A percentile compares a stretch with the other conserved stretches of the same genome.
These are phyloP conservation scores for Acestrorhynchus altus DNA, from an alignment of 2,797 vertebrate genomes.

Conservation along the genomic window DNA sequence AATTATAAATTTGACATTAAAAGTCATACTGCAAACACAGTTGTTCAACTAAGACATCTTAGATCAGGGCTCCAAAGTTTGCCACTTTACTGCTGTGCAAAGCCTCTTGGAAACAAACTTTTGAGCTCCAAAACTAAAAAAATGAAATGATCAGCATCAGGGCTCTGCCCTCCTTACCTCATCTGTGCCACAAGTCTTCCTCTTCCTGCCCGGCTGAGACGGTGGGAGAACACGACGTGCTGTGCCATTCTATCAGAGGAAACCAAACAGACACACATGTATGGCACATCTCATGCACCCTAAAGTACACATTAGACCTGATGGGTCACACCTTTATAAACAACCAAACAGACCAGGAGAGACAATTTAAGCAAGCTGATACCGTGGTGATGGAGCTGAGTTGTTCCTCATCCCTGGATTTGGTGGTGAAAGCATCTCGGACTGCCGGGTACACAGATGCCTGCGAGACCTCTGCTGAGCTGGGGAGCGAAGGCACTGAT, in stretches of 20 bases:
- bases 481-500: conserved; percentile 84
- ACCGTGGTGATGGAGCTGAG: conserved; percentile 78
- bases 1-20: too few species aligned
- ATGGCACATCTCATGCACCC: too few species aligned
- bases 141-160: background rate
- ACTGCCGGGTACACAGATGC: conserved; percentile 87
- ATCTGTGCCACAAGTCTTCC: conserved; percentile 88
- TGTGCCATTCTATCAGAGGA: conserved; percentile 82
- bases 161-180: conserved; percentile 76
- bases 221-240: conserved; percentile 84
- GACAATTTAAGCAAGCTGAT: conserved; percentile 12
- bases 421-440: conserved; percentile 75
- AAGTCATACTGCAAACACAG: too few species aligned
- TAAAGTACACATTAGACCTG: too few species aligned
- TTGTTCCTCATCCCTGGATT: conserved; percentile 79
- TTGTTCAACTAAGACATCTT: too few species aligned
- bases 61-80: too few species aligned
- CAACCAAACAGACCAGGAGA: background rate
- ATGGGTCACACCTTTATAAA: too few species aligned
- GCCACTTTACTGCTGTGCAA: too few species aligned
- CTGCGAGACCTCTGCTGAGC: conserved; percentile 85
- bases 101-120: too few species aligned
- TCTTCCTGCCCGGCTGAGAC: conserved; percentile 86
- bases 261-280: background rate
- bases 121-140: too few species aligned